phyloP scores from a whole-genome alignment of 2,113 vertebrate genomes.

The Agapornis roseicollis region DNA sequence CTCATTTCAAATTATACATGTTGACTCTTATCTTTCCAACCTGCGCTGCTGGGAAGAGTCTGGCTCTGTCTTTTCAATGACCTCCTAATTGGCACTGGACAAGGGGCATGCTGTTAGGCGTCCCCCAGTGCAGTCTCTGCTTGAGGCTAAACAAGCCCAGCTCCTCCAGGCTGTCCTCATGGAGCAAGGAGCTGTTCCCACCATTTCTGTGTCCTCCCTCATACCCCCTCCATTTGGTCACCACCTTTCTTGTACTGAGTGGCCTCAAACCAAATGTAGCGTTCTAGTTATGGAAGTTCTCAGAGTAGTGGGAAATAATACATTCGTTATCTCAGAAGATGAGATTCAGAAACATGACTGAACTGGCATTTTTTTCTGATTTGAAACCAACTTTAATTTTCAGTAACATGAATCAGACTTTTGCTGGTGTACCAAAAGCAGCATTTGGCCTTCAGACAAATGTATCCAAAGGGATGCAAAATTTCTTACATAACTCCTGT shows the following conservation, averaged over 20 bases:
- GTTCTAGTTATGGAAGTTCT: neutral
- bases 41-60: neutral
- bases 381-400: neutral
- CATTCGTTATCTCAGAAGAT: neutral
- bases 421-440: neutral
- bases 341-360: neutral
- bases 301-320: neutral
- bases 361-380: neutral
- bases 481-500: neutral
- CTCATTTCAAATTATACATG: neutral
- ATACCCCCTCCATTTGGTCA: neutral
- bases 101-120: fast-evolving
- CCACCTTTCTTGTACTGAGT: neutral
- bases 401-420: neutral
- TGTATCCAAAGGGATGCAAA: neutral
- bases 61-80: neutral
- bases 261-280: fast-evolving
- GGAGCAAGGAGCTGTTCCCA: neutral
- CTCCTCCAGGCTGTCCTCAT: neutral
- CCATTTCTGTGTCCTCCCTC: fast-evolving
- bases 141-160: neutral
- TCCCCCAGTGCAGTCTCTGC: fast-evolving
- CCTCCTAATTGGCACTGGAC: neutral
- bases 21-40: neutral
- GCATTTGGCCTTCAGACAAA: neutral